Evolutionary conservation across 2,113 vertebrate species (phyloP).

Genomic region (Oreochromis aureus): DNA sequence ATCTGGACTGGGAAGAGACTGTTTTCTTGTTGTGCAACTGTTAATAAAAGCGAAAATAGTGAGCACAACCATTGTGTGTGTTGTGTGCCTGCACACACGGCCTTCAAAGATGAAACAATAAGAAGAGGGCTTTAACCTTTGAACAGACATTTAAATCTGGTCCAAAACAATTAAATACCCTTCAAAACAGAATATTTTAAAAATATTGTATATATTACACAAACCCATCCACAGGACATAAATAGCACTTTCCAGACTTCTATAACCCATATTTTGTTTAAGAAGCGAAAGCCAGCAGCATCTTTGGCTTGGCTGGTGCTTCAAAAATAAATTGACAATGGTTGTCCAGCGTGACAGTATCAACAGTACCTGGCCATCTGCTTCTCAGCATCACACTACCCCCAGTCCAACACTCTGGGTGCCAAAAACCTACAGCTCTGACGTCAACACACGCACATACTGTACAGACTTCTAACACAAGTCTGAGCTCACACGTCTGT

Average conservation of each 20-base stretch:
- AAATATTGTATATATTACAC: neutral
- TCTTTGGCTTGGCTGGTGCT: constrained; percentile 15
- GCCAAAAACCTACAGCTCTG: constrained; percentile 62
- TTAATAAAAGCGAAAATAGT: neutral
- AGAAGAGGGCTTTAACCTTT: neutral
- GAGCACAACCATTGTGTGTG: neutral
- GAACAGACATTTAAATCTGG: neutral
- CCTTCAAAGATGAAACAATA: neutral
- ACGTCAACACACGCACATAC: constrained; percentile 8
- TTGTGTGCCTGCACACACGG: neutral
- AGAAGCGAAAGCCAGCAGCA: neutral
- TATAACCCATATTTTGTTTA: neutral
- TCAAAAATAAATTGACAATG: constrained; percentile 31
- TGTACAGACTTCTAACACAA: neutral
- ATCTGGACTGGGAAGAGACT: neutral
- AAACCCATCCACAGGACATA: neutral
- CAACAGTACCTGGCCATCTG: constrained; percentile 67
- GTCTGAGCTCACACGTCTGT: neutral
- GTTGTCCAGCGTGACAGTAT: constrained; percentile 22
- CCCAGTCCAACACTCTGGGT: constrained; percentile 2
- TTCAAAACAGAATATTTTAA: neutral
- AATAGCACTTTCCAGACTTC: neutral
- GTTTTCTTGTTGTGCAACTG: neutral
- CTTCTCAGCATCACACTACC: constrained; percentile 62
- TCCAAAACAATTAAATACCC: neutral